A percentile compares a stretch with the other conserved stretches of the same genome.
Conservation (phyloP, 64 coral and sea anemone genomes). For the Actinia equina region DNA sequence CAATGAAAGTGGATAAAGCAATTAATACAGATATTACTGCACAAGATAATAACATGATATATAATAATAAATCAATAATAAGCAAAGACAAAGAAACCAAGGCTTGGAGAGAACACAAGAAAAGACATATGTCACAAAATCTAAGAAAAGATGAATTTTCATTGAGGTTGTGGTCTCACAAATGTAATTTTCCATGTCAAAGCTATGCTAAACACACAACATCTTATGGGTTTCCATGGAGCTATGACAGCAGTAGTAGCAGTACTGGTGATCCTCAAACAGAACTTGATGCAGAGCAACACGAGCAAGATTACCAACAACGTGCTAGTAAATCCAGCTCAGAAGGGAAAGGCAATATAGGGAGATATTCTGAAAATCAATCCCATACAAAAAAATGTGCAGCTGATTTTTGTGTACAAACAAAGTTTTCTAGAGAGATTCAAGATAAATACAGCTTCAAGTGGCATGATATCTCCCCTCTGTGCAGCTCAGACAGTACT, state of each 20-base stretch:
- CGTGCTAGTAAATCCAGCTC: background rate
- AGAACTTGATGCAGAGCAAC: background rate
- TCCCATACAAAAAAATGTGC: background rate
- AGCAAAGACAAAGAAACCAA: background rate
- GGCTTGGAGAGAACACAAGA: background rate
- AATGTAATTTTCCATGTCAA: conserved; percentile 5
- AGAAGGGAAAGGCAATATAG: background rate
- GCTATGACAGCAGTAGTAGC: background rate
- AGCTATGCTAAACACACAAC: background rate
- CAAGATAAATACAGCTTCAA: background rate
- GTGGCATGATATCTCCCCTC: background rate
- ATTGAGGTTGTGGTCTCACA: conserved; percentile 11
- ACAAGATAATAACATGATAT: background rate
- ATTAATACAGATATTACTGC: conserved; percentile 3
- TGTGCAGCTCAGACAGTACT: conserved; percentile 17
- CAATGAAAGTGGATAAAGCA: background rate
- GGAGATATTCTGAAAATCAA: background rate
- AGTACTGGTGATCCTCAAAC: background rate
- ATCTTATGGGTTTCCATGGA: background rate
- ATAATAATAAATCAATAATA: background rate
- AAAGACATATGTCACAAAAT: background rate
- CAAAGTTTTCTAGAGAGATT: conserved; percentile 3
- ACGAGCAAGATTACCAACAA: background rate
- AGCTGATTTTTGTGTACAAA: conserved; percentile 8
- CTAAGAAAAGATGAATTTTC: background rate